Evolutionary conservation across 2,113 vertebrate species (phyloP).

Genomic region (Sceloporus tristichus): DNA sequence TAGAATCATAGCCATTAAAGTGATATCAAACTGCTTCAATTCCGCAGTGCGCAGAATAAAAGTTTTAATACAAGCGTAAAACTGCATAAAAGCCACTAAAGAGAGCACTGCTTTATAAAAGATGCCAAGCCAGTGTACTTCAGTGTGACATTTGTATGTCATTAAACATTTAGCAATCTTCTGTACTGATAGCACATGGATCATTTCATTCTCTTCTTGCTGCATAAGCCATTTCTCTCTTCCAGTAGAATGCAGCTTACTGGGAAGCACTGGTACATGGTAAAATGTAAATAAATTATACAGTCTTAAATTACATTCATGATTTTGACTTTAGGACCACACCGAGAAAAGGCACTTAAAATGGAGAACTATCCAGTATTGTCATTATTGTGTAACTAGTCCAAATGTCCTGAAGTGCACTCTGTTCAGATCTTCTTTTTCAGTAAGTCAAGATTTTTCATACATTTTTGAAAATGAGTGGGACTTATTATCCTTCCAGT

Average conservation of each 20-base stretch:
- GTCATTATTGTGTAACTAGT: neutral
- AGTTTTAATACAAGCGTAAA: neutral
- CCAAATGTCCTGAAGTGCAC: neutral
- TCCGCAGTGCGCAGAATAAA: neutral
- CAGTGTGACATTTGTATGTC: slow-evolving; percentile 20
- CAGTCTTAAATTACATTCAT: neutral
- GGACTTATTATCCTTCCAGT: neutral
- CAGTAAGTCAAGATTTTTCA: neutral
- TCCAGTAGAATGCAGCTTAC: slow-evolving; percentile 3
- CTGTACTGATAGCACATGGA: slow-evolving; percentile 12
- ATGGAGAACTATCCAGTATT: neutral
- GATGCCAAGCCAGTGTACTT: neutral
- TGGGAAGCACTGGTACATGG: neutral
- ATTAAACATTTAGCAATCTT: slow-evolving; percentile 34
- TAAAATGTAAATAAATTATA: slow-evolving; percentile 38
- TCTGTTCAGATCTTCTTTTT: neutral
- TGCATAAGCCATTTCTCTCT: neutral
- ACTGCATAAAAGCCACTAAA: neutral
- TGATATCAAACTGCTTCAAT: no score
- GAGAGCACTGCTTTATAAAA: neutral
- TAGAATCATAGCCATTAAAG: no score
- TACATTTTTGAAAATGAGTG: neutral
- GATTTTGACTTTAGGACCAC: neutral
- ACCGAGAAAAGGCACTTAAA: neutral
- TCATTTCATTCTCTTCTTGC: slow-evolving; percentile 18